Evolutionary conservation across 2,113 vertebrate species (phyloP), one percentile per base, ranked within the genome.

Genomic region (Oenanthe melanoleuca): DNA sequence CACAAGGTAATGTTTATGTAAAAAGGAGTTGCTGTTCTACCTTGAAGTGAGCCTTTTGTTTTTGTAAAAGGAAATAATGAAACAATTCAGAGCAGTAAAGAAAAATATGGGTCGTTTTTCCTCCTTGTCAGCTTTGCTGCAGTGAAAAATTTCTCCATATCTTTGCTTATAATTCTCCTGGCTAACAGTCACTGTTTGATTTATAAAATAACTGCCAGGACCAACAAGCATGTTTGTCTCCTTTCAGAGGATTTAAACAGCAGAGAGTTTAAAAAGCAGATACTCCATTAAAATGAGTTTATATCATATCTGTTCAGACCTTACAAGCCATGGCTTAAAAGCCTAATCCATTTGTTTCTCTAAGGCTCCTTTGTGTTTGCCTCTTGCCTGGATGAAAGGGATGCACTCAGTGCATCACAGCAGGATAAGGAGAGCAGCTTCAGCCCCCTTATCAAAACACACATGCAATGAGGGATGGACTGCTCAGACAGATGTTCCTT

Each of bases 181-280:
- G 75, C 60, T 71, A 78, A 70, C 34, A 80, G 84, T 61, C 93
- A 44, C 26, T 29, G 57, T 33, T 95, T 89, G 31, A 89, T 89
- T 73, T 81, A 72, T 57, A 61, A 85, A 85, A 85, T 22, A 85
- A 47, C 57, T 65, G 42, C 66, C 66, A 81, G 71, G 78, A 72
- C 79, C 74, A 89, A 91, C 45, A 92, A 52, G 44, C 63, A 34
- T 40, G 66, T 87, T 94, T 89, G 29, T 77, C 84, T 95, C 66
- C 47, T 91, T 66, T 66, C 31, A 22, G 9, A 55, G 71, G 33
- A 75, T 82, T 94, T 79, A 80, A 89, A 78, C 28, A 77, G 64
- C 67, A 60, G 49, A 70, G 65, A 56, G 52, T 85, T 96, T 72
- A 72, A 86, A 61, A 64, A 61, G 49, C 66, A 89, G 53, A 91